Evolutionary conservation across 2,888 invertebrate species (phyloP), one percentile per base, ranked within the genome.

Genomic region (Leucania comma): DNA sequence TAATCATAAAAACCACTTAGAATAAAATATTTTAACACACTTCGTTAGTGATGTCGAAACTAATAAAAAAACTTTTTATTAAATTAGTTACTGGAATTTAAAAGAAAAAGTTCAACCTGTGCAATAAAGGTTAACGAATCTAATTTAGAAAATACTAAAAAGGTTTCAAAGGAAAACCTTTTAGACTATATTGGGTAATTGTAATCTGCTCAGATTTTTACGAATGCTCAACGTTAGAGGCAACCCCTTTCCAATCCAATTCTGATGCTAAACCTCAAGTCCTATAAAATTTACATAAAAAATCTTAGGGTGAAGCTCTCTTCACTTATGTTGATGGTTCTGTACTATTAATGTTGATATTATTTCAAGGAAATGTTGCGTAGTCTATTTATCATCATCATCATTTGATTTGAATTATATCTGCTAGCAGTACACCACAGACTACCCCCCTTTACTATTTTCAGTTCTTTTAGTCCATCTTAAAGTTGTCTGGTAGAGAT

Each of bases 241-340:
- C 58, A 58, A 80, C 68, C 77, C 72, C 69, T 81, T 78, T 75
- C 59, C 80, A 84, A 86, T 84, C 68, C 73, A 71, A 83, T 85
- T 81, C 69, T 48, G 56, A 67, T 79, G 72, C 75, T 74, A 67
- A 75, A 78, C 81, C 80, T 74, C 75, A 78, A 76, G 35, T 72
- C 62, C 67, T 75, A 85, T 83, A 80, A 83, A 78, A 83, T 85
- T 85, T 83, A 83, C 83, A 85, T 85, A 83, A 74, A 83, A 82
- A 83, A 79, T 69, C 69, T 72, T 68, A 75, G 80, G 77, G 64
- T 57, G 64, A 38, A 48, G 42, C 58, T 62, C 17, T 62, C 65
- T 71, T 60, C 59, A 64, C 42, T 66, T 70, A 58, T 20, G 32
- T 46, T 58, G 70, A 66, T 46, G 68, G 62, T 65, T 71, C 66